Base-by-base conservation (phyloP, 2,888 invertebrate species). In the Lamproptera curius region DNA sequence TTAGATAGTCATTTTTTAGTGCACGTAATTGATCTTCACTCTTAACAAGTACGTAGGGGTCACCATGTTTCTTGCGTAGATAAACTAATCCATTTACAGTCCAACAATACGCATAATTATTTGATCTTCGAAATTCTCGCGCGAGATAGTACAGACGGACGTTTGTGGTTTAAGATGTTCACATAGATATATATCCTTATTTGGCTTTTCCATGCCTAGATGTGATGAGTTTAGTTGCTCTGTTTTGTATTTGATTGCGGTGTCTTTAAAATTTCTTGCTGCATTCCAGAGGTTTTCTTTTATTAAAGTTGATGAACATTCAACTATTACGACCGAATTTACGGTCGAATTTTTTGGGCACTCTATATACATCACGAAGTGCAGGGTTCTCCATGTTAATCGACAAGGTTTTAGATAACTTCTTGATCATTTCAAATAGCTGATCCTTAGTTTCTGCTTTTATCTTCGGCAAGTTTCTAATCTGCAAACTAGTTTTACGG, bases 101-200 rank as follows among this genome's bases (percentile, higher is more conserved):
- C 52, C 52, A 52, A 33, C 46, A 50, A 20, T 38, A 50, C n/a
- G 43, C 51, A 16, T 51, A 51, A 8, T 36, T 33, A 49, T 43
- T 49, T 17, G 11, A 33, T 37, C 46, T 47, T 5, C 44, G 47
- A 23, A 44, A 48, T 23, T 51, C 46, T n/a, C 52, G 36, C n/a
- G 52, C 52, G 6, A 50, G 42, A 20, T 37, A 46, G 33, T 38
- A 40, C 5, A 53, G 38, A 1, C 52, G 50, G 50, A 44, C 9
- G 46, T 41, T 13, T 28, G 37, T 1, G 53, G 50, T 2, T 47
- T 53, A 6, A 53, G 50, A 14, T 53, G 50, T 26, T 53, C 47
- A 0, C 50, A 44, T 9, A 10, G 10, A 9, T 28, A 28, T 10
- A 6, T 28, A 2, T 28, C n/a, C 28, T 10, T 10, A 2, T 28